Conservation (phyloP, 2,888 invertebrate genomes). For the Artemia sinica region DNA sequence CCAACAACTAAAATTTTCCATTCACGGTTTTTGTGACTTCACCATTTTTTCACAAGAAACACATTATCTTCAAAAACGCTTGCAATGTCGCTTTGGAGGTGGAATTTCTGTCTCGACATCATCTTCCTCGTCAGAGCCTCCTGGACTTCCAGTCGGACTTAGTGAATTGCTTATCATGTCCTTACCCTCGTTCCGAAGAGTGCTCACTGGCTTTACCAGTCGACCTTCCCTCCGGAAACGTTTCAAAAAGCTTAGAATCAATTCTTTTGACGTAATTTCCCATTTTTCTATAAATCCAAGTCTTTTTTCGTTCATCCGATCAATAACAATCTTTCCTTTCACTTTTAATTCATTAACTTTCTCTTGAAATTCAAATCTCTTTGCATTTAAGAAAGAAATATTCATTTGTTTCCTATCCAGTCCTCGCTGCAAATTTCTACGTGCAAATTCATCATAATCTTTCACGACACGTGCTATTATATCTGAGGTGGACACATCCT, state of each 20-base stretch:
- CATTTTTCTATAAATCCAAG: slow-evolving; percentile 83
- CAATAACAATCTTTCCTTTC: slow-evolving; percentile 70
- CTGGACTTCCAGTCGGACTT: slow-evolving; percentile 67
- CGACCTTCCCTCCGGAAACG: slow-evolving; percentile 74
- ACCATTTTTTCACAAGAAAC: too few relatives aligned
- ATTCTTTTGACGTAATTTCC: slow-evolving; percentile 93
- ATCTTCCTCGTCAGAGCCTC: slow-evolving; percentile 27
- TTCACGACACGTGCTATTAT: slow-evolving; percentile 91
- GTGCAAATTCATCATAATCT: slow-evolving; percentile 92
- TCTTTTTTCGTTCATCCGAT: slow-evolving; percentile 65
- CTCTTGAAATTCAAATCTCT: slow-evolving; percentile 82
- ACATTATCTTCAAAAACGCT: too few relatives aligned
- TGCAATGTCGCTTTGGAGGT: too few relatives aligned
- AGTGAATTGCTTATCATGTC: slow-evolving; percentile 71
- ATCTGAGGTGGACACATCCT: slow-evolving; percentile 99
- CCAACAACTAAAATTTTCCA: too few relatives aligned
- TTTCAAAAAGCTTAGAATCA: slow-evolving; percentile 80
- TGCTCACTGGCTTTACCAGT: slow-evolving; percentile 41
- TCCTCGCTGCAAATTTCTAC: slow-evolving; percentile 85
- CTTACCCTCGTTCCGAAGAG: slow-evolving; percentile 75
- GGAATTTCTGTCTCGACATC: too few relatives aligned
- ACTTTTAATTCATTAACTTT: slow-evolving; percentile 88
- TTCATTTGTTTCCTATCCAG: slow-evolving; percentile 95
- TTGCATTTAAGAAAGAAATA: slow-evolving; percentile 71
- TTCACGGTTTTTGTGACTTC: too few relatives aligned